Evolutionary conservation across 2,888 invertebrate species (phyloP), one percentile per base, ranked within the genome.

Genomic region (Spisula subtruncata): DNA sequence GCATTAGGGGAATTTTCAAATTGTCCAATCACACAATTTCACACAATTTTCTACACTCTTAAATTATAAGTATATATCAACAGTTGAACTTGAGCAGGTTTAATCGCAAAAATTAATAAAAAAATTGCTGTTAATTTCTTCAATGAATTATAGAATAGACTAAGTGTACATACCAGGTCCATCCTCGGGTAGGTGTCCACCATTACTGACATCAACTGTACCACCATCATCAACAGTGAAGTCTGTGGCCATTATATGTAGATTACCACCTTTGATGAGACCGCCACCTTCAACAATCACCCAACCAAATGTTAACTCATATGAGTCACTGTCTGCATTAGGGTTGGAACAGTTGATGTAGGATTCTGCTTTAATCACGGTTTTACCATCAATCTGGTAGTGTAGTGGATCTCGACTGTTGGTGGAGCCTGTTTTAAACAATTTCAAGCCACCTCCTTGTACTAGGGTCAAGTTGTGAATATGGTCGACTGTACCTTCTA

Each of bases 201-300:
- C 95, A 92, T 95, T 93, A 80, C 92, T 94, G 66, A 94, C 95
- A 66, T 93, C 92, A 25, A 95, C 90, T 29, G 32, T 60, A 29
- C 95, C 95, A 32, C 95, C 95, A 90, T 95, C 95, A 86, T 95
- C 95, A n/a, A 95, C 91, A 8, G 91, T 91, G 32, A 95, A 84
- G 56, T 94, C 93, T 12, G 88, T 87, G 0, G 95, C 94, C 12
- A 75, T 91, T 29, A 95, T 92, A 32, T 92, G 83, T 87, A 95
- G 83, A 85, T 94, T 92, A 48, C 94, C 94, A 14, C 95, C 95
- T 25, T 85, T 87, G 25, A 95, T 90, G 14, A 82, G 84, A 18
- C 93, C 95, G 12, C 95, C 95, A 32, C 95, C 95, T 86, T 95
- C 95, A 4, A 95, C 92, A 32, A 91, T 89, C 35, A 94, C 82